Evolutionary conservation across 2,113 vertebrate genomes (phyloP).

Genomic region (Uropsilus gracilis): DNA sequence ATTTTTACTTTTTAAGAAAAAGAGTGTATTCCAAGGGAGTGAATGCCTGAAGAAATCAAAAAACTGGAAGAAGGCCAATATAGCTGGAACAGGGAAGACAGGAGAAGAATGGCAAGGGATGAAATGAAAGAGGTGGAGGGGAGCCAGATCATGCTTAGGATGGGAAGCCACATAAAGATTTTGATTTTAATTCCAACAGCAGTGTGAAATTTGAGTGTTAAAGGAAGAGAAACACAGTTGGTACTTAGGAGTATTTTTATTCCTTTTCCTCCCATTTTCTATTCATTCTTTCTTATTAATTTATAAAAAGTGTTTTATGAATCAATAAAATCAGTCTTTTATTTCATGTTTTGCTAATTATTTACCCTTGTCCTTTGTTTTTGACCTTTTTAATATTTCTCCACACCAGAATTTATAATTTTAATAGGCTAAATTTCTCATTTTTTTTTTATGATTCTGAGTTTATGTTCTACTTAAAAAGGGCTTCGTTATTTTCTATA

Average conservation of each 20-base stretch:
- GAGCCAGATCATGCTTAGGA: background rate
- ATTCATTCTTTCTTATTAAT: background rate
- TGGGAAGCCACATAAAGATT: background rate
- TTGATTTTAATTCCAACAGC: slow-evolving; percentile 28
- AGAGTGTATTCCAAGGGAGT: background rate
- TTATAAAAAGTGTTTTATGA: background rate
- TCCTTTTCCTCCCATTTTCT: background rate
- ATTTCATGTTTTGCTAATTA: background rate
- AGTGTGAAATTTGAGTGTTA: slow-evolving; percentile 50
- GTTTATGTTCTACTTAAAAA: background rate
- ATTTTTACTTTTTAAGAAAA: slow-evolving; percentile 43
- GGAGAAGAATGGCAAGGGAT: background rate
- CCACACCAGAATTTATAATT: background rate
- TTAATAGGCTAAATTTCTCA: background rate
- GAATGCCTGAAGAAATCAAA: background rate
- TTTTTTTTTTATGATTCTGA: background rate
- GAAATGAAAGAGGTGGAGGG: background rate
- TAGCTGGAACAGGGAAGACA: background rate
- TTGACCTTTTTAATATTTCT: background rate
- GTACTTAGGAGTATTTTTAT: background rate
- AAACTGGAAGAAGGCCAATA: slow-evolving; percentile 10
- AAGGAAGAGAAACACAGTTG: slow-evolving; percentile 25
- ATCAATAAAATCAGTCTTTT: background rate
- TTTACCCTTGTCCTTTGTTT: background rate
- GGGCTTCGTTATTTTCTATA: background rate